A percentile compares a stretch with the other conserved stretches of the same genome.
Conservation (phyloP, 2,113 vertebrate species). For the Neotragus moschatus region DNA sequence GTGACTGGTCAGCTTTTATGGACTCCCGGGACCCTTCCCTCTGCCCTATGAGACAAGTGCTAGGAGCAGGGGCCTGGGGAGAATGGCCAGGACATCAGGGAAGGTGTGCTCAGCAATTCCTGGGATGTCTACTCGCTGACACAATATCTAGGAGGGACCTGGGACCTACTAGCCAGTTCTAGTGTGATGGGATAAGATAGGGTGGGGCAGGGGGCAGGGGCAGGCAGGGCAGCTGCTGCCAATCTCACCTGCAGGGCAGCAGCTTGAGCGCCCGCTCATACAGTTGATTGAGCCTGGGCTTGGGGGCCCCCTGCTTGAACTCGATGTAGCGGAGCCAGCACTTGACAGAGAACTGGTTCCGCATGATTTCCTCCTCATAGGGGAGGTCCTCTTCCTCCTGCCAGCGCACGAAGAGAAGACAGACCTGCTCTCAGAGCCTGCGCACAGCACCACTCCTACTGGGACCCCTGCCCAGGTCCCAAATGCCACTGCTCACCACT, state of each 20-base stretch:
- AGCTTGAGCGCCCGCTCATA: conserved; percentile 92
- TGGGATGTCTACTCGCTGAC: not conserved
- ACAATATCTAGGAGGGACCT: not conserved
- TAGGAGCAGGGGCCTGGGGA: no score
- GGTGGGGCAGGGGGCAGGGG: not conserved
- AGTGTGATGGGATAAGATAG: rapidly evolving
- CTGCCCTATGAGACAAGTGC: not conserved
- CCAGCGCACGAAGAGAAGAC: not conserved
- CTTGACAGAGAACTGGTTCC: conserved; percentile 93
- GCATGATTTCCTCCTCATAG: conserved; percentile 94
- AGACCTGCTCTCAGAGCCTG: not conserved
- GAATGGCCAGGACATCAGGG: not conserved
- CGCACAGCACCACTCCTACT: not conserved
- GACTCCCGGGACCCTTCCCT: not conserved
- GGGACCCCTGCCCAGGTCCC: not conserved
- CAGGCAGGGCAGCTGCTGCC: not conserved
- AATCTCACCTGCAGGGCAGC: conserved; percentile 89
- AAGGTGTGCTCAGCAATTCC: not conserved
- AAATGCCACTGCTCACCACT: not conserved
- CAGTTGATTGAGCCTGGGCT: conserved; percentile 88
- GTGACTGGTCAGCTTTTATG: not conserved
- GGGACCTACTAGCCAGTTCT: not conserved
- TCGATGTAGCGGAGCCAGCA: conserved; percentile 96
- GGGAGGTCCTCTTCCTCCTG: conserved; percentile 94
- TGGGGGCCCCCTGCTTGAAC: conserved; percentile 86